Conservation (phyloP, 2,888 invertebrate species). For the Zaprionus lineosus region DNA sequence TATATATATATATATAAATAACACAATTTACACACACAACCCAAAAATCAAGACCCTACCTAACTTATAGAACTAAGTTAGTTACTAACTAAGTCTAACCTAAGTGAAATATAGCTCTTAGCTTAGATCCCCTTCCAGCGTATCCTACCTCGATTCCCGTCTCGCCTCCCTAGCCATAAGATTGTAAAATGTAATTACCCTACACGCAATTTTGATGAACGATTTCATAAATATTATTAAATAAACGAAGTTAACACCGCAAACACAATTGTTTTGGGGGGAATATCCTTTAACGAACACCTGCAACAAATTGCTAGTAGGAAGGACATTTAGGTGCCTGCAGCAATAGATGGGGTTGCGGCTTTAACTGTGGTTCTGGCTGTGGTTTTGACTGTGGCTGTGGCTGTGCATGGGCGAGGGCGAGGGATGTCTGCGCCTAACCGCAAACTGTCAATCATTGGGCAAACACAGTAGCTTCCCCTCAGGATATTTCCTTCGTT, state of each 20-base stretch:
- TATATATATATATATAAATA: constrained; percentile 12
- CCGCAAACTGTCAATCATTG: constrained; percentile 79
- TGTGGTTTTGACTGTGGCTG: constrained; percentile 8
- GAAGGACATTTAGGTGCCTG: constrained; percentile 17
- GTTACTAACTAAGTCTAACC: constrained; percentile 47
- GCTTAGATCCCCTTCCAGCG: constrained; percentile 13
- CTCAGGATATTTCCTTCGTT: constrained; percentile 18
- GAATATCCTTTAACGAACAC: constrained; percentile 46
- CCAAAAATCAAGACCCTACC: constrained; percentile 12
- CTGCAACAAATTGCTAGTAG: constrained; percentile 50
- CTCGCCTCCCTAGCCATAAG: constrained; percentile 42
- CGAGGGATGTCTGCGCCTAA: constrained; percentile 55
- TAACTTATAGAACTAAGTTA: constrained; percentile 48
- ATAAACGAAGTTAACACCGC: constrained; percentile 72
- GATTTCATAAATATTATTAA: constrained; percentile 67
- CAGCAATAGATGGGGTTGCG: too few relatives aligned
- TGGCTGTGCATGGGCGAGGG: constrained; percentile 39
- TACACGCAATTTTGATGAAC: constrained; percentile 66
- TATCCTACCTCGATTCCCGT: constrained; percentile 1
- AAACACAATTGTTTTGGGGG: constrained; percentile 46
- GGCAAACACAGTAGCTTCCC: constrained; percentile 3
- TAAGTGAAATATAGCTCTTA: constrained; percentile 54
- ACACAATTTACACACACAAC: too few relatives aligned
- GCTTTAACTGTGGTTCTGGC: constrained; percentile 1
- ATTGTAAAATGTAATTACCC: constrained; percentile 71